These are phyloP conservation scores for Thripadectes ignobilis DNA, from an alignment of 2,797 vertebrate genomes.

Conservation along the genomic window DNA sequence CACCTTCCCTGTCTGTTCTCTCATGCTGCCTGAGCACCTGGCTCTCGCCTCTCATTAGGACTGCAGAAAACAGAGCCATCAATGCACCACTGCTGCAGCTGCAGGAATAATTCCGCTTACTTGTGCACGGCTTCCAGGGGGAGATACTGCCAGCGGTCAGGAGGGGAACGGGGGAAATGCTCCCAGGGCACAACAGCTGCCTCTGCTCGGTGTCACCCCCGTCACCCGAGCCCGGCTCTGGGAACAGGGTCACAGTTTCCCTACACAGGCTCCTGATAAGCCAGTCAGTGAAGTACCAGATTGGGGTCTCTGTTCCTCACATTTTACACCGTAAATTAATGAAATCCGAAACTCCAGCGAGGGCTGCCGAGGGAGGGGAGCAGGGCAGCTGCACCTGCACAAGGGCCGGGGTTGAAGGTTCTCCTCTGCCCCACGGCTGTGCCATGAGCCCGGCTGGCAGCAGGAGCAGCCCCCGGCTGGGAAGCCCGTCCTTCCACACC, in stretches of 20 bases:
- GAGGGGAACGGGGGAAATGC: not conserved
- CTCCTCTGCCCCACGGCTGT: not conserved
- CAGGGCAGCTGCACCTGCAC: not conserved
- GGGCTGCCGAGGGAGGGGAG: not conserved
- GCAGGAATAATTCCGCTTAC: not conserved
- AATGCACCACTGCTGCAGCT: not conserved
- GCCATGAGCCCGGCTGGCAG: not conserved
- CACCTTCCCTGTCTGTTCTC: not conserved
- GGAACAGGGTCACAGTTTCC: not conserved
- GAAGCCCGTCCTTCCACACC: not conserved
- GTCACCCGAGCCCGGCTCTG: accelerated
- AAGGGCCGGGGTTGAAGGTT: accelerated
- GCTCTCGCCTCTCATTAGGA: not conserved
- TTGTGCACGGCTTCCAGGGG: not conserved
- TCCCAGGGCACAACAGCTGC: not conserved
- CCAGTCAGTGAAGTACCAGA: not conserved
- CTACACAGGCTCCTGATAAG: not conserved
- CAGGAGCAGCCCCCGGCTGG: not conserved
- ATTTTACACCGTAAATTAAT: not conserved
- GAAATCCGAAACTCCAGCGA: not conserved
- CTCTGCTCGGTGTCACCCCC: not conserved
- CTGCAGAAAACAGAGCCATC: not conserved
- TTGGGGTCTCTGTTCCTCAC: not conserved
- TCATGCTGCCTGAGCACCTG: not conserved
- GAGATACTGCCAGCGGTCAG: accelerated